A percentile compares a stretch with the other conserved stretches of the same genome.
phyloP scores from a whole-genome alignment of 64 coral and sea anemone species.

The Pocillopora verrucosa region DNA sequence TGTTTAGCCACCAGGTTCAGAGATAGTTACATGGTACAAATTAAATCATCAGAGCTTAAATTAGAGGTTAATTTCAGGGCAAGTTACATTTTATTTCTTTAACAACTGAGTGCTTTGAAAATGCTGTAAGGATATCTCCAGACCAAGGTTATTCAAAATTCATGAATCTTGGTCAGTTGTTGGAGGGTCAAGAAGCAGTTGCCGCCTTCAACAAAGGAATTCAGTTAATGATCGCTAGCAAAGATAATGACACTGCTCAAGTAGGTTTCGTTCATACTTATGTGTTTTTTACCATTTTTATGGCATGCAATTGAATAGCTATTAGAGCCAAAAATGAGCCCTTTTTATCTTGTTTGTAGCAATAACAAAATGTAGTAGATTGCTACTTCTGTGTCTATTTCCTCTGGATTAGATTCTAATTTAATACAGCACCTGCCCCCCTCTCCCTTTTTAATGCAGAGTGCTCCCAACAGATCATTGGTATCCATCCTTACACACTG shows the following conservation, averaged over 20 bases:
- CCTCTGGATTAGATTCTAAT: no score
- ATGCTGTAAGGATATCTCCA: conserved; percentile 75
- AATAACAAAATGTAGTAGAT: no score
- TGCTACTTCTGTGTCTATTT: no score
- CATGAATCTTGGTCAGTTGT: conserved; percentile 90
- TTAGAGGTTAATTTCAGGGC: neutral
- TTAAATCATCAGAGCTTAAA: neutral
- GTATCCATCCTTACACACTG: no score
- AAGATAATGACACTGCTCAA: conserved; percentile 15
- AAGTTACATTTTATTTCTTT: conserved; percentile 8
- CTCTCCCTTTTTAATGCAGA: no score
- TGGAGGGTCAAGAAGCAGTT: conserved; percentile 81
- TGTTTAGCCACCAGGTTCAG: neutral
- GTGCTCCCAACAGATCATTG: no score
- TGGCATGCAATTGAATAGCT: no score
- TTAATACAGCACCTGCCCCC: no score
- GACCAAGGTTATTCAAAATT: conserved; percentile 81
- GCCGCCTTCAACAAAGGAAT: conserved; percentile 89
- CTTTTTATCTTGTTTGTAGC: no score
- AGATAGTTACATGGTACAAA: neutral
- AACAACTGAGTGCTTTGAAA: conserved; percentile 77
- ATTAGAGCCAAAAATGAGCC: no score
- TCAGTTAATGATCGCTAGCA: conserved; percentile 81
- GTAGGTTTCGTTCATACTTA: neutral
- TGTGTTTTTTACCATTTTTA: no score